Conservation (phyloP, 1,140 invertebrate genomes). For the Drosophila busckii region DNA sequence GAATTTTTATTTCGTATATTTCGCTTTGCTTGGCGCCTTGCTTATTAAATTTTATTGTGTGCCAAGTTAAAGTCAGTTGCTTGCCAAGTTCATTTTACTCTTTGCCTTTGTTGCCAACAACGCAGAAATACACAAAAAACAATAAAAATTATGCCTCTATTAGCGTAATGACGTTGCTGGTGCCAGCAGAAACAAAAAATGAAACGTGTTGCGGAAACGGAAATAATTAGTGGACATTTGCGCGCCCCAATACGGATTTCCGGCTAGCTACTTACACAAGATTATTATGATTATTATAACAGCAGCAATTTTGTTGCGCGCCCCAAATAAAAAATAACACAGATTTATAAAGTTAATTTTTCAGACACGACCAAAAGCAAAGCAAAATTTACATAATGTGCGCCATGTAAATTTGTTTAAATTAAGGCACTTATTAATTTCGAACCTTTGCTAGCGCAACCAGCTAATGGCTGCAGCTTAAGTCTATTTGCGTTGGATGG, state of each 20-base stretch:
- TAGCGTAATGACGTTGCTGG: not conserved
- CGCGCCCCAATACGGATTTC: constrained; percentile 25
- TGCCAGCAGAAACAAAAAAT: not conserved
- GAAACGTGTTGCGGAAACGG: constrained; percentile 29
- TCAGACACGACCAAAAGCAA: constrained; percentile 2
- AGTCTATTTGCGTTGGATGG: too few species aligned
- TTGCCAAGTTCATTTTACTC: constrained; percentile 9
- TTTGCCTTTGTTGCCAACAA: constrained; percentile 8
- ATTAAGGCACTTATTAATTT: constrained; percentile 28
- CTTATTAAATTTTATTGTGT: constrained; percentile 35
- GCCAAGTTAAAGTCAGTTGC: constrained; percentile 8
- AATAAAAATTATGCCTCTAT: constrained; percentile 2
- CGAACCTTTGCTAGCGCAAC: too few species aligned
- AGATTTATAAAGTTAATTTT: constrained; percentile 51
- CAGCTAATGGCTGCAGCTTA: too few species aligned
- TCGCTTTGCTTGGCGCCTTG: not conserved
- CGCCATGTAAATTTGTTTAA: constrained; percentile 41
- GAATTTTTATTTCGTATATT: too few species aligned
- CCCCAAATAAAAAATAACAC: constrained; percentile 22
- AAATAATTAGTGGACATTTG: constrained; percentile 55
- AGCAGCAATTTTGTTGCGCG: constrained; percentile 20
- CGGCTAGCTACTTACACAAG: constrained; percentile 19
- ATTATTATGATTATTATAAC: constrained; percentile 45
- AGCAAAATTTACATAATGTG: constrained; percentile 40
- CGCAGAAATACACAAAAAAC: not conserved